phyloP scores from a whole-genome alignment of 2,888 invertebrate species.

The Caradrina clavipalpis region DNA sequence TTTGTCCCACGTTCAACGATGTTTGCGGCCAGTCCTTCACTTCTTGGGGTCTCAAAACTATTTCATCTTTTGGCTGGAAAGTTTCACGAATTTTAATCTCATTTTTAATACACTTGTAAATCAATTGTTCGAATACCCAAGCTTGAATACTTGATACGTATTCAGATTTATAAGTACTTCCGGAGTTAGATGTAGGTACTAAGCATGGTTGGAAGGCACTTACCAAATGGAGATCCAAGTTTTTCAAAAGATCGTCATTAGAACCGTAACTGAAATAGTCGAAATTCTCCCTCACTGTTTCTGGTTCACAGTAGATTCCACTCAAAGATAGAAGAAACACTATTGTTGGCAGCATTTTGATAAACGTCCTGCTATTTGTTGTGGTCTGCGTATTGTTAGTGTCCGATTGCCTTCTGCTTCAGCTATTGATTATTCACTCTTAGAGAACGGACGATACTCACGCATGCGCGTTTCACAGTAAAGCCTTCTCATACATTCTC shows the following conservation, averaged over 20 bases:
- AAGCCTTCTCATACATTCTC: constrained; percentile 69
- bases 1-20: constrained; percentile 94
- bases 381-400: constrained; percentile 74
- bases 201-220: constrained; percentile 58
- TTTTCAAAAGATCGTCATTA: constrained; percentile 84
- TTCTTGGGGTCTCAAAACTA: constrained; percentile 91
- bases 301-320: constrained; percentile 83
- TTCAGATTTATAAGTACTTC: background rate
- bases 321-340: constrained; percentile 72
- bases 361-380: constrained; percentile 71
- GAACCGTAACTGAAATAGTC: constrained; percentile 87
- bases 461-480: constrained; percentile 81
- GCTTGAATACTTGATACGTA: background rate
- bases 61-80: constrained; percentile 85
- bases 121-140: background rate
- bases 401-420: constrained; percentile 71
- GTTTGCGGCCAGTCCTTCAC: constrained; percentile 92
- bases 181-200: background rate
- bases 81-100: background rate
- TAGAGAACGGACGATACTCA: constrained; percentile 73
- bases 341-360: constrained; percentile 79
- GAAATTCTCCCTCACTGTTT: constrained; percentile 86
- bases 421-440: constrained; percentile 82
- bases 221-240: constrained; percentile 84
- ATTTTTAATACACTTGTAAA: background rate